Base-by-base conservation (phyloP, 1,140 invertebrate genomes). In the Tribolium castaneum region DNA sequence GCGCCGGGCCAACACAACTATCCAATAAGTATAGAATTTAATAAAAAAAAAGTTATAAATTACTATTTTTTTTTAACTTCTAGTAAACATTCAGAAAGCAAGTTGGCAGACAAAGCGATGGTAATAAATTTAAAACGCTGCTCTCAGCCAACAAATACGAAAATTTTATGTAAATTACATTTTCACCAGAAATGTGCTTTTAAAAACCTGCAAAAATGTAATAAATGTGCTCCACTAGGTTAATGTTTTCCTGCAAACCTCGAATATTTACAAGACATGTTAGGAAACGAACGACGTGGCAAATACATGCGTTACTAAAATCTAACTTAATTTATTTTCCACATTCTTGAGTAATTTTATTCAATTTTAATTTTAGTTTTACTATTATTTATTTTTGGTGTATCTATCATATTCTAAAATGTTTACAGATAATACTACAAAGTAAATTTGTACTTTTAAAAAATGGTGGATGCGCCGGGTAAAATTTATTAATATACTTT, bases 381-480 rank as follows among this genome's bases (percentile, higher is more conserved):
- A n/a, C n/a, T n/a, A n/a, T n/a, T n/a, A n/a, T n/a, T n/a, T n/a
- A n/a, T n/a, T n/a, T n/a, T n/a, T n/a, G 16, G 16, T 19, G 16
- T 19, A 19, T 2, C 16, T 19, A 19, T 1, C 1, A 19, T 1
- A 2, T 19, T 19, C 2, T 19, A 19, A 19, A 19, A 19, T 19
- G 16, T 19, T 19, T 19, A 19, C 1, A 19, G 16, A 1, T 1
- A 19, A 19, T 19, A 19, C 1, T 19, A 19, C 2, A 1, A 19
- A 19, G 1, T 19, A 19, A 19, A 1, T 19, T 19, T 19, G 2
- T 19, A 2, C n/a, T 39, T 39, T 39, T 6, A 0, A 39, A 70
- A 70, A 70, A 70, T 39, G 35, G 35, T 70, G 25, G 66, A 39
- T 70, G 35, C 25, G 35, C 25, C 25, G 35, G 35, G 16, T n/a